Base-by-base conservation (phyloP, 64 coral and sea anemone species). In the Acropora yongei region DNA sequence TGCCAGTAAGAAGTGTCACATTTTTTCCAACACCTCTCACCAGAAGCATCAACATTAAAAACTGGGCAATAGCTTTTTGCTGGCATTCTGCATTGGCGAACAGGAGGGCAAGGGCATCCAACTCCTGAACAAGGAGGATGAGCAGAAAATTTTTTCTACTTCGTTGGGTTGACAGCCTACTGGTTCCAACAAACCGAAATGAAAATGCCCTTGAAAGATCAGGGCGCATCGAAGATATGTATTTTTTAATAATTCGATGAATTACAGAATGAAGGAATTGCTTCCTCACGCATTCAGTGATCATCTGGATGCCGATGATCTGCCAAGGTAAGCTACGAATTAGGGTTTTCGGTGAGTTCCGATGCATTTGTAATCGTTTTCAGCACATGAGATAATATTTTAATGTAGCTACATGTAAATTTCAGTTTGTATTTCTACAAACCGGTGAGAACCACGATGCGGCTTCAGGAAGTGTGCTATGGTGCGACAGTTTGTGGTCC, bases 1-100 rank as follows among this genome's bases (percentile, higher is more conserved):
- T 55, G 68, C 68, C 68, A 71, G 68, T 71, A 71, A 71, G 68
- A 71, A 71, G 68, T 71, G 68, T 71, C 68, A 71, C 5, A 71
- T 71, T 71, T 30, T 71, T 71, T 2, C 68, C 68, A 71, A 71
- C 68, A 16, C 68, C 68, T 71, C n/a, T 71, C 68, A 71, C 68
- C 68, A 16, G 68, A 71, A 71, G 68, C 68, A 71, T 71, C 68
- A 30, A 71, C 68, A 71, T 71, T 71, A 71, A 4, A 17, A 16
- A 71, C 20, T 10, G 68, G 7, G 18, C 68, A 71, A 71, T 0
- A 71, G 68, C 14, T 71, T 71, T 71, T 71, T 8, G 68, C 68
- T 71, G 68, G 14, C 68, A 71, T 71, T 71, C 68, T 30, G 20
- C 68, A 16, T 71, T 71, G 5, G 5, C 51, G 51, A 7, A 55